Percentiles rank a stretch among this genome's conserved stretches.
Evolutionary conservation across 2,888 invertebrate species (phyloP).

Genomic region (Molorchus minor): DNA sequence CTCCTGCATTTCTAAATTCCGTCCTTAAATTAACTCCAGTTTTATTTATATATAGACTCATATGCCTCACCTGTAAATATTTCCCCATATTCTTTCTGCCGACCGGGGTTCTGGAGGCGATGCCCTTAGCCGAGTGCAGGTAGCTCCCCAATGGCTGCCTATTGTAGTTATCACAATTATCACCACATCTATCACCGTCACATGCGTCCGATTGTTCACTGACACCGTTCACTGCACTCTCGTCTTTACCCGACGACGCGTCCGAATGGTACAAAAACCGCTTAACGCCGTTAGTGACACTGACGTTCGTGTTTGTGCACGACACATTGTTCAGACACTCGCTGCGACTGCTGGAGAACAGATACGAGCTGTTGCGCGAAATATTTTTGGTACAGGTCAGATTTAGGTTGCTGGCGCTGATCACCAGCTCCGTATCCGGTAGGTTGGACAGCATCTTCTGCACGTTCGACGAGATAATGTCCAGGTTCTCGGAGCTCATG

Average conservation of each 20-base stretch:
- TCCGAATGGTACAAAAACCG: constrained; percentile 40
- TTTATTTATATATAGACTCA: not conserved
- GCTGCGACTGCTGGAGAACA: constrained; percentile 37
- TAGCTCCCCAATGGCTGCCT: constrained; percentile 59
- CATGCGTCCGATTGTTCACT: constrained; percentile 23
- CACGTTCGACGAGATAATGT: constrained; percentile 64
- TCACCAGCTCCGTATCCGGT: constrained; percentile 61
- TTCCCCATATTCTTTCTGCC: constrained; percentile 60
- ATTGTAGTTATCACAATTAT: constrained; percentile 45
- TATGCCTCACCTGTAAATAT: constrained; percentile 56
- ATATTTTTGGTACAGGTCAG: constrained; percentile 33
- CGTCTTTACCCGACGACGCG: constrained; percentile 18
- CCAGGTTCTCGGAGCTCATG: constrained; percentile 57
- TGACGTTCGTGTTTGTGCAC: constrained; percentile 20
- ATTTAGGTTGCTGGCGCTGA: constrained; percentile 52
- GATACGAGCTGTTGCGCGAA: constrained; percentile 49
- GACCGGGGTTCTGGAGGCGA: constrained; percentile 60
- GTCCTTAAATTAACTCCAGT: constrained; percentile 10
- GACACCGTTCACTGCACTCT: constrained; percentile 21
- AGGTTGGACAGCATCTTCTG: constrained; percentile 67
- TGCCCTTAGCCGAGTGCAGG: constrained; percentile 58
- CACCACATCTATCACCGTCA: constrained; percentile 43
- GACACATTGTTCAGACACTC: constrained; percentile 34
- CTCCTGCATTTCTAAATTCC: not conserved
- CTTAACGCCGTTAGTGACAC: constrained; percentile 28